Evolutionary conservation across 2,113 vertebrate species (phyloP).

Genomic region (Protobothrops flavoviridis): DNA sequence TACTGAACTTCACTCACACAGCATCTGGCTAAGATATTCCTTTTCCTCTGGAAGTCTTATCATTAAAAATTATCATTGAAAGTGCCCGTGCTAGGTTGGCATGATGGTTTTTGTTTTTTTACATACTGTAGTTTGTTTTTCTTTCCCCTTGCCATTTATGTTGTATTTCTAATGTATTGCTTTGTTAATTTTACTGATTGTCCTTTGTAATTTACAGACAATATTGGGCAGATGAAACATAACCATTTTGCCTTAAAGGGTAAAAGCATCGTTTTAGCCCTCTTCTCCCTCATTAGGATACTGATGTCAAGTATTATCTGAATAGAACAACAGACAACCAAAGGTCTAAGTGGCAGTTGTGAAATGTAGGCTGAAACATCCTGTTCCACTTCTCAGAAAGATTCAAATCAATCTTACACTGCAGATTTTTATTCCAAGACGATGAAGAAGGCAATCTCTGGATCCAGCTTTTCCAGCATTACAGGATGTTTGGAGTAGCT

Average conservation of each 20-base stretch:
- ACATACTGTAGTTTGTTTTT: not conserved
- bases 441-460: not conserved
- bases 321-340: not conserved
- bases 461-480: slow-evolving; percentile 12
- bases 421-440: slow-evolving; percentile 1
- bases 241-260: not conserved
- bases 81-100: not conserved
- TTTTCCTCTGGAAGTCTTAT: not conserved
- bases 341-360: not conserved
- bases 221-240: not conserved
- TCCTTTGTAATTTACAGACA: not conserved
- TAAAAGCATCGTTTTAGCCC: not conserved
- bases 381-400: not conserved
- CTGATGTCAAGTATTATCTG: not conserved
- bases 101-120: not conserved
- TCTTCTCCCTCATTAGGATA: not conserved
- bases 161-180: not conserved
- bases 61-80: not conserved
- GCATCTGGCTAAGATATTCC: not conserved
- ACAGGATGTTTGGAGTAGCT: slow-evolving; percentile 11
- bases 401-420: not conserved
- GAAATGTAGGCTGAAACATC: not conserved
- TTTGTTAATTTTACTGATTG: not conserved
- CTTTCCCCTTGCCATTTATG: not conserved
- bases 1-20: not conserved